Evolutionary conservation across 2,113 vertebrate species (phyloP).

Genomic region (Gasterosteus aculeatus): DNA sequence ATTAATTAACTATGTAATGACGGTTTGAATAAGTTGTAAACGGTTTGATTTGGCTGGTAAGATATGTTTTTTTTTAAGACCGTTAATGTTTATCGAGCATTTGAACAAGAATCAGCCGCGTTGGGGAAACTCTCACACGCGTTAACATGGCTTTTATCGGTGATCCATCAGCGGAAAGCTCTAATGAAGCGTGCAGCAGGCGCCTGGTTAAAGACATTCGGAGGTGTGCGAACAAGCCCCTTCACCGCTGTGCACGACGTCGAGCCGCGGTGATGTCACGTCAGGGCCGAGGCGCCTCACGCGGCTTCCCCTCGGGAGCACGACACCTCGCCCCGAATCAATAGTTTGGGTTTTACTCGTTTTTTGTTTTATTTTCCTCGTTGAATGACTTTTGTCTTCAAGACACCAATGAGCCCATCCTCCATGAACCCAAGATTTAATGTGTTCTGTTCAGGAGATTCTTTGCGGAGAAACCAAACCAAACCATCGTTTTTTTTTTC

Average conservation of each 20-base stretch:
- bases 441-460: background rate
- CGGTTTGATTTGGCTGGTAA: background rate
- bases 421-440: background rate
- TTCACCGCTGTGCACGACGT: no score
- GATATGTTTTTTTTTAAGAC: background rate
- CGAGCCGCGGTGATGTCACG: background rate
- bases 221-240: no score
- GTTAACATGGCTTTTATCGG: background rate
- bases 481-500: background rate
- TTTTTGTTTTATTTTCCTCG: background rate
- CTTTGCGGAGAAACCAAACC: background rate
- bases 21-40: background rate
- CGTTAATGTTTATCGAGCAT: background rate
- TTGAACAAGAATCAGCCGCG: background rate
- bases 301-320: background rate
- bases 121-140: background rate
- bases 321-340: background rate
- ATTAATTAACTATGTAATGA: background rate
- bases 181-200: no score
- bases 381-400: background rate
- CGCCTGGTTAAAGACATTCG: no score
- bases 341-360: background rate
- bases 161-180: no score
- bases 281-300: background rate
- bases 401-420: background rate